Percentiles rank a stretch among this genome's conserved stretches.
Conservation (phyloP, 2,888 invertebrate species). For the Apoda limacodes region DNA sequence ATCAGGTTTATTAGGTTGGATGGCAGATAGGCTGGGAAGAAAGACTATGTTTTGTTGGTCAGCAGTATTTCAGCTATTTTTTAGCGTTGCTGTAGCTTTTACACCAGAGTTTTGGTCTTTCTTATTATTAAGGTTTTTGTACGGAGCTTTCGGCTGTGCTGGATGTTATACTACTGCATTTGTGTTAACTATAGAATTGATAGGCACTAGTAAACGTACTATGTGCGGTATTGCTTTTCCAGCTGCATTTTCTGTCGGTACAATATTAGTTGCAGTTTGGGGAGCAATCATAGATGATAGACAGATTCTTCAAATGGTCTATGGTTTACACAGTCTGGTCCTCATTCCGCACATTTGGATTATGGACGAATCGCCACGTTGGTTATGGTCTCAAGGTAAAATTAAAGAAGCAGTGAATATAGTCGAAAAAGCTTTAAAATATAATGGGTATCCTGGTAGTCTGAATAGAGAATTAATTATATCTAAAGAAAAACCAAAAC, state of each 20-base stretch:
- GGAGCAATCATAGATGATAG: slow-evolving; percentile 80
- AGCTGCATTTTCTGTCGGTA: slow-evolving; percentile 81
- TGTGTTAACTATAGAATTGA: slow-evolving; percentile 83
- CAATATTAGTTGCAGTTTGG: slow-evolving; percentile 88
- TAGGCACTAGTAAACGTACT: slow-evolving; percentile 83
- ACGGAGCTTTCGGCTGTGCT: slow-evolving; percentile 87
- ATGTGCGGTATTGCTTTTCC: slow-evolving; percentile 85
- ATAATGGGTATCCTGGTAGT: too few relatives aligned
- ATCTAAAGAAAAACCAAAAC: too few relatives aligned
- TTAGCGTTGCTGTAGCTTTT: slow-evolving; percentile 81
- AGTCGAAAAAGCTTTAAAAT: slow-evolving; percentile 79
- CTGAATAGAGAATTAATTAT: too few relatives aligned
- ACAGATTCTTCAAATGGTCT: slow-evolving; percentile 80
- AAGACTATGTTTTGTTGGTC: slow-evolving; percentile 87
- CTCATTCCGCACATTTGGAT: slow-evolving; percentile 87
- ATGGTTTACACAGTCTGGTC: slow-evolving; percentile 80
- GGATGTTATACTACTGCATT: slow-evolving; percentile 79
- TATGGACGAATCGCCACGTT: slow-evolving; percentile 89
- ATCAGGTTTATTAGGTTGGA: slow-evolving; percentile 81
- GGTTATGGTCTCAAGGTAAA: slow-evolving; percentile 88
- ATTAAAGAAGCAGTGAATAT: slow-evolving; percentile 79
- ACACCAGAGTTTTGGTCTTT: slow-evolving; percentile 82
- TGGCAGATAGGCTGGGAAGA: slow-evolving; percentile 86
- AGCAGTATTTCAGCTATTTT: slow-evolving; percentile 76
- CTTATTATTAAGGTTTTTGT: slow-evolving; percentile 74